Base-by-base conservation (phyloP, 2,113 vertebrate species). In the Scophthalmus maximus region DNA sequence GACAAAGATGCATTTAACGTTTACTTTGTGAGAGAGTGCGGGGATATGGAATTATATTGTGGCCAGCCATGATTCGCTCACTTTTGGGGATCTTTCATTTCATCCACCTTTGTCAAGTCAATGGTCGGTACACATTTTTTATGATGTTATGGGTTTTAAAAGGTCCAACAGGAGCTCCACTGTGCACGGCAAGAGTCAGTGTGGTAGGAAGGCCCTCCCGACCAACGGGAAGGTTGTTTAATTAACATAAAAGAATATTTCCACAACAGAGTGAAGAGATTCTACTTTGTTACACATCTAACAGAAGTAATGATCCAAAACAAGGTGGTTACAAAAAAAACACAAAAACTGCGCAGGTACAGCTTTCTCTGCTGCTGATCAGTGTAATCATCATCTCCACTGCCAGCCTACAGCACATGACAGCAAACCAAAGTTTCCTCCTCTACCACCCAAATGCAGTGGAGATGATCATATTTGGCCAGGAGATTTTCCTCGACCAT, bases 401-500 rank as follows among this genome's bases (percentile, higher is more conserved):
- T 34, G 38, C 56, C 51, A 53, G 63, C 58, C 60, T 25, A 2
- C 32, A 56, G 64, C 69, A 51, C 69, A 62, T n/a, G 10, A 73
- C 76, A 36, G 29, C 49, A 80, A 52, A 47, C 63, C 64, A 76
- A 40, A 40, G 25, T 59, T 81, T 49, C 47, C n/a, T 72, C 62
- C 66, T 51, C 71, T 66, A 6, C 64, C 66, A 73, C 78, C 62
- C 66, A 67, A 69, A 80, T 20, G 69, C 36, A 38, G 34, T 70
- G 17, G 73, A 61, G 71, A 82, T 75, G 60, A 80, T 87, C 72
- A 67, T 77, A 73, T 83, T 79, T 78, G 78, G 65, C 53, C 40
- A 8, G 22, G 44, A 79, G 27, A 80, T 83, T 88, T 88, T 87
- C 76, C 86, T 59, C 69, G 36, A 82, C 76, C 73, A 27, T 78